Percentiles rank a stretch among this genome's conserved stretches.
These are phyloP conservation scores for Bombylius discolor DNA, from an alignment of 2,888 invertebrate genomes.

Conservation along the genomic window DNA sequence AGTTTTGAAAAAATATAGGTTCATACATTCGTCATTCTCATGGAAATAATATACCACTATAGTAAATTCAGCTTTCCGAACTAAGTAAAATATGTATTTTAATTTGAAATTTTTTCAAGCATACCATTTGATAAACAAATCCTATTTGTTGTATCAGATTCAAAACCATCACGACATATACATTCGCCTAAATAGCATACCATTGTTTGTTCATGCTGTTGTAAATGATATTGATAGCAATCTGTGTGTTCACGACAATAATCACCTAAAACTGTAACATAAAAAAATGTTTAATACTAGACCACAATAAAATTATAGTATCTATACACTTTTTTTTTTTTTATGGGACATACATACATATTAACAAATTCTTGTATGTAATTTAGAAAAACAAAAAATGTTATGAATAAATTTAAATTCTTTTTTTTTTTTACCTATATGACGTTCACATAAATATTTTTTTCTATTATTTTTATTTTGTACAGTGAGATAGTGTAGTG, in stretches of 20 bases:
- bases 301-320: too few species aligned
- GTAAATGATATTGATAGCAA: slow-evolving; percentile 18
- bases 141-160: background rate
- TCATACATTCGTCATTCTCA: too few species aligned
- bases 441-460: slow-evolving; percentile 8
- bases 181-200: slow-evolving; percentile 21
- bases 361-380: too few species aligned
- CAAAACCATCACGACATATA: slow-evolving; percentile 17
- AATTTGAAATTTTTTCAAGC: too few species aligned
- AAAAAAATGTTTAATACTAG: too few species aligned
- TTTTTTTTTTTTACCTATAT: slow-evolving; percentile 8
- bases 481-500: slow-evolving; percentile 13
- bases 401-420: background rate
- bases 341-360: too few species aligned
- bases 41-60: too few species aligned
- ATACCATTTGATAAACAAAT: background rate
- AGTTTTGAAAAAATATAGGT: too few species aligned
- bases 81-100: too few species aligned
- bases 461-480: slow-evolving; percentile 2
- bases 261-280: slow-evolving; percentile 14
- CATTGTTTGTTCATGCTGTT: slow-evolving; percentile 17
- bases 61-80: too few species aligned
- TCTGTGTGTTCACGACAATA: slow-evolving; percentile 20
- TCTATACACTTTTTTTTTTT: too few species aligned
- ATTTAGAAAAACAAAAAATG: background rate